These are phyloP conservation scores for Orgyia antiqua DNA, from an alignment of 2,888 invertebrate genomes.

Conservation along the genomic window DNA sequence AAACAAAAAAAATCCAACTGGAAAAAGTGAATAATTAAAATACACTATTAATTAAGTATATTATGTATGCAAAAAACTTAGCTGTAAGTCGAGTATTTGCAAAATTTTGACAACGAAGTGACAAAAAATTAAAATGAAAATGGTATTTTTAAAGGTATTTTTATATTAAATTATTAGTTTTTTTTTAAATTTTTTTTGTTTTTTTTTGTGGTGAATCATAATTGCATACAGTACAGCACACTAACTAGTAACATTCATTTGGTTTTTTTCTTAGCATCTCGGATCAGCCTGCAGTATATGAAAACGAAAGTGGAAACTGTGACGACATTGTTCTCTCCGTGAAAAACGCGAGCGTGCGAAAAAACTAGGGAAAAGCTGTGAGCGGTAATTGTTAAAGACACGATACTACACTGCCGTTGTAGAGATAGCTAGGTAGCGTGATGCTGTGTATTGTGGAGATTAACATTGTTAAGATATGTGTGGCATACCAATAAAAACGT, in stretches of 20 bases:
- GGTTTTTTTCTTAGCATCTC: constrained; percentile 42
- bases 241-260: constrained; percentile 19
- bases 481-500: no score
- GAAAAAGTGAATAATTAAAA: no score
- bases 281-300: constrained; percentile 47
- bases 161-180: no score
- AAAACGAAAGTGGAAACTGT: constrained; percentile 73
- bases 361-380: constrained; percentile 35
- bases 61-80: no score
- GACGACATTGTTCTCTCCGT: constrained; percentile 65
- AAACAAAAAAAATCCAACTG: no score
- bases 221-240: constrained; percentile 21
- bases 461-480: no score
- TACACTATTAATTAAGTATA: no score
- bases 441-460: neutral
- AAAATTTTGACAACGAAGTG: no score
- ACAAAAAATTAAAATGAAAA: no score
- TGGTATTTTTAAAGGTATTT: no score
- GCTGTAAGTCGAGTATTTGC: no score
- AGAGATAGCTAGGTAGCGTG: neutral
- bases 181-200: no score
- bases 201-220: neutral
- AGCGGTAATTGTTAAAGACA: constrained; percentile 20
- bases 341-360: constrained; percentile 53
- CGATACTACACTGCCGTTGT: constrained; percentile 15